Evolutionary conservation across 2,797 vertebrate genomes (phyloP).

Genomic region (Linurgus olivaceus): DNA sequence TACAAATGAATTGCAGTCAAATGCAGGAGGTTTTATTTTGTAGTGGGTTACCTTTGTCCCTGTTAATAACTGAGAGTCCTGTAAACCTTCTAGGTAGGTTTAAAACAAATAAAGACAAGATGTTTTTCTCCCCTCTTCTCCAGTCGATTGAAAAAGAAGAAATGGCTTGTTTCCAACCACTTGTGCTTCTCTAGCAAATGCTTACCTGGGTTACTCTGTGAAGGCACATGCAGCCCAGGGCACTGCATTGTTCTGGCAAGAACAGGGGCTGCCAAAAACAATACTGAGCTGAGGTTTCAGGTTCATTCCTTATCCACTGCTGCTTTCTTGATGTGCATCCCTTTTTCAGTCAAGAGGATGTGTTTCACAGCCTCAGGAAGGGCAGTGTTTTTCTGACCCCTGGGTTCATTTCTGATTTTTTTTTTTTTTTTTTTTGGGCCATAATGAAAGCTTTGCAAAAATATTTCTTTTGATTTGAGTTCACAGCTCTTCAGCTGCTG

Average conservation of each 20-base stretch:
- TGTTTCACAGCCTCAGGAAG: conserved; percentile 45
- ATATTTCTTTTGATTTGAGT: neutral
- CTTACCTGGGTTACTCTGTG: conserved; percentile 6
- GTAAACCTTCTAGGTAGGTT: neutral
- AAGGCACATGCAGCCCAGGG: conserved; percentile 13
- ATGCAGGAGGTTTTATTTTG: neutral
- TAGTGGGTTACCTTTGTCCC: neutral
- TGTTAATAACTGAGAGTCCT: neutral
- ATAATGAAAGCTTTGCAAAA: neutral
- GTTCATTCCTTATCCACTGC: neutral
- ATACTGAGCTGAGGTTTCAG: conserved; percentile 14
- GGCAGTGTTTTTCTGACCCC: conserved; percentile 44
- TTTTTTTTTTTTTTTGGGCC: neutral
- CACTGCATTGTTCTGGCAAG: neutral
- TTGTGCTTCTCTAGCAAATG: neutral
- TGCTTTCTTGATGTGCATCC: conserved; percentile 10
- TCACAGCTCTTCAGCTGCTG: neutral
- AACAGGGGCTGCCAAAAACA: neutral
- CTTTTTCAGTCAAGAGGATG: conserved; percentile 1
- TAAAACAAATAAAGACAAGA: neutral
- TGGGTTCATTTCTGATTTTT: neutral
- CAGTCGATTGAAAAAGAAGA: neutral
- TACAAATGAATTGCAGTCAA: neutral
- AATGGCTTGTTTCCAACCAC: neutral
- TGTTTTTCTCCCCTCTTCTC: neutral